phyloP scores from a whole-genome alignment of 2,797 vertebrate species.

The Iguana delicatissima region DNA sequence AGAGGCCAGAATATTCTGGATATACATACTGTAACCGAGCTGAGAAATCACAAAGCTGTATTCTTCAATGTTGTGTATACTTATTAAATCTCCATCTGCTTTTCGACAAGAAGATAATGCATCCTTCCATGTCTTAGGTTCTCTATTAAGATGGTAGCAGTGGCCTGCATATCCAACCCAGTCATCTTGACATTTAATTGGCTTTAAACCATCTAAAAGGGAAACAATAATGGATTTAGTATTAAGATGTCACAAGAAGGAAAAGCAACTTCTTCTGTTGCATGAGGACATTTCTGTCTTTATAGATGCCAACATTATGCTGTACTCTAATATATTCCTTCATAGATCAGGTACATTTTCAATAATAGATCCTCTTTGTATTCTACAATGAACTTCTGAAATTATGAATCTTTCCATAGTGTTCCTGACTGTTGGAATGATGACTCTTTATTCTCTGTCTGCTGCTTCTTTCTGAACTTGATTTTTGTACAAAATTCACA shows the following conservation, averaged over 20 bases:
- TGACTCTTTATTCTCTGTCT: too few relatives aligned
- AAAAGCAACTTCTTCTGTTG: background rate
- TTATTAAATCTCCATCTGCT: conserved; percentile 89
- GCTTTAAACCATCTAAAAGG: conserved; percentile 79
- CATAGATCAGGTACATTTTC: background rate
- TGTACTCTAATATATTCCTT: background rate
- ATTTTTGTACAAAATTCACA: background rate
- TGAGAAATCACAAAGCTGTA: conserved; percentile 92
- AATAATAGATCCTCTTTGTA: background rate
- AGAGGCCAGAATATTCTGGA: background rate
- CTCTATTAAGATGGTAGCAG: conserved; percentile 89
- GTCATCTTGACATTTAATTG: conserved; percentile 82
- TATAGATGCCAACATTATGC: background rate
- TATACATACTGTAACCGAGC: conserved; percentile 89
- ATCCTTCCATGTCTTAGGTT: conserved; percentile 86
- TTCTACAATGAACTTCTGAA: background rate
- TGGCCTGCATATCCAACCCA: conserved; percentile 90
- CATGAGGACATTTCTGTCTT: background rate
- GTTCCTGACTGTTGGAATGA: background rate
- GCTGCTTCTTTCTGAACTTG: too few relatives aligned
- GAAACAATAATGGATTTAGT: background rate
- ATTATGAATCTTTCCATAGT: background rate
- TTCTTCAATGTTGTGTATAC: conserved; percentile 91
- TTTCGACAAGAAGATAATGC: conserved; percentile 88
- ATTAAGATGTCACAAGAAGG: background rate